These are phyloP conservation scores for Cryptus armator DNA, from an alignment of 2,888 invertebrate genomes.

Conservation along the genomic window DNA sequence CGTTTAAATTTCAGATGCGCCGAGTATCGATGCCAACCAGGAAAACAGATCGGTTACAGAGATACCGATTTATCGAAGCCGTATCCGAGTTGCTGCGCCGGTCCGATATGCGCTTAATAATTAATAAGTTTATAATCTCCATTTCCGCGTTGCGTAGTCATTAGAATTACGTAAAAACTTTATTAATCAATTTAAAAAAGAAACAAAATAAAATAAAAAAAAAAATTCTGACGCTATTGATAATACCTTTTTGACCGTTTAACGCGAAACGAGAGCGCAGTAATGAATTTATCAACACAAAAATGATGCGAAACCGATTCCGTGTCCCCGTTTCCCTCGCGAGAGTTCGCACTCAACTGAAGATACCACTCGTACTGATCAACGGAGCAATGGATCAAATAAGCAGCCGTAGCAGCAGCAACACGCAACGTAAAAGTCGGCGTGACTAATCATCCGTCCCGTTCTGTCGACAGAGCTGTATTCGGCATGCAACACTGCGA, in stretches of 20 bases:
- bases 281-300: slow-evolving; percentile 7
- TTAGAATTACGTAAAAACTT: neutral
- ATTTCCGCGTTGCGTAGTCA: neutral
- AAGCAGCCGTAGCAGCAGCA: slow-evolving; percentile 4
- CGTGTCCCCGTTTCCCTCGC: slow-evolving; percentile 44
- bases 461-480: slow-evolving; percentile 46
- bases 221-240: neutral
- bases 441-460: slow-evolving; percentile 51
- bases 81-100: no score
- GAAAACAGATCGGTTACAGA: no score
- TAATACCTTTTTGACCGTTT: neutral
- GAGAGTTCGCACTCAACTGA: slow-evolving; percentile 55
- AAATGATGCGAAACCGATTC: neutral
- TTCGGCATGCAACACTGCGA: slow-evolving; percentile 38
- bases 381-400: neutral
- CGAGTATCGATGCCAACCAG: no score
- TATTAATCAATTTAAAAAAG: neutral
- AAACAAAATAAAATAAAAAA: no score
- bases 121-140: neutral
- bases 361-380: slow-evolving; percentile 29
- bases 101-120: neutral
- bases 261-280: neutral
- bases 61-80: no score
- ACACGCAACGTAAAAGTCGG: slow-evolving; percentile 10
- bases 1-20: no score